Percentiles rank a stretch among this genome's conserved stretches.
Evolutionary conservation across 2,113 vertebrate species (phyloP).

Genomic region (Anoplopoma fimbria): DNA sequence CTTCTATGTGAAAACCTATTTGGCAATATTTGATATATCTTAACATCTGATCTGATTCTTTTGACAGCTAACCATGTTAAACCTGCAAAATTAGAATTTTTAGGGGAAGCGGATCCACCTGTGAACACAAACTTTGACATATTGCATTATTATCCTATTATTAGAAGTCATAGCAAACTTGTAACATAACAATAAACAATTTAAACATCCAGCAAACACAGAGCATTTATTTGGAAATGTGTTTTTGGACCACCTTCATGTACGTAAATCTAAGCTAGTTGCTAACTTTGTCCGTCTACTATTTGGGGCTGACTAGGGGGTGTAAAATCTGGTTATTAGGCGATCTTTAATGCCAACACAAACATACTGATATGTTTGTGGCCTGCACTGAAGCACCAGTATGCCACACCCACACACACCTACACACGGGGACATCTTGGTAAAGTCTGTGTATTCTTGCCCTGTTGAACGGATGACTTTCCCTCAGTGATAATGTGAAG

Average conservation of each 20-base stretch:
- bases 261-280: not conserved
- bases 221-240: not conserved
- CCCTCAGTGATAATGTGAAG: conserved; percentile 70
- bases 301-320: not conserved
- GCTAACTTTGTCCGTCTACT: not conserved
- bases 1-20: no score
- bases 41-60: no score
- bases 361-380: no score
- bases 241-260: not conserved
- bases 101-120: no score
- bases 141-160: not conserved
- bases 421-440: conserved; percentile 5
- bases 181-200: not conserved
- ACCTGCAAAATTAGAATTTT: not conserved
- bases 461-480: conserved; percentile 69
- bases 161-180: not conserved
- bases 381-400: no score
- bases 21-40: no score
- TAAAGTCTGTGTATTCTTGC: conserved; percentile 54
- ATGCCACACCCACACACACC: not conserved
- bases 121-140: not conserved
- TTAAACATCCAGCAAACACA: no score
- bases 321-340: not conserved
- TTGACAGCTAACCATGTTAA: not conserved
- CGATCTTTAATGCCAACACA: not conserved